phyloP scores from a whole-genome alignment of 2,113 vertebrate genomes.

The Macrotis lagotis region DNA sequence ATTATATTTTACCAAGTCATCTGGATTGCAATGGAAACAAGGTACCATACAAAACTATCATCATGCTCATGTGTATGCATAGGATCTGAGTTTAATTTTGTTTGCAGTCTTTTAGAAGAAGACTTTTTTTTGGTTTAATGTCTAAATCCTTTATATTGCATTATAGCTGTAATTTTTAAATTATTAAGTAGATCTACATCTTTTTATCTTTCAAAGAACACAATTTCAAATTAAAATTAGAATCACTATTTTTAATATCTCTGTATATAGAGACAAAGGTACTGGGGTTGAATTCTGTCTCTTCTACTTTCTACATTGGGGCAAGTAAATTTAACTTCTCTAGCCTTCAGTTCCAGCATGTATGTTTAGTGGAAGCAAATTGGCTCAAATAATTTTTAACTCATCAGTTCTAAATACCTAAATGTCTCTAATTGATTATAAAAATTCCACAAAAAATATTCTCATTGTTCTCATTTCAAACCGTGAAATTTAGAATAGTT shows the following conservation, averaged over 20 bases:
- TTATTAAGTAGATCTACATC: neutral
- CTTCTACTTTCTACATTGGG: too few species aligned
- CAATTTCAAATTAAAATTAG: constrained; percentile 17
- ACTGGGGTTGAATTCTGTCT: too few species aligned
- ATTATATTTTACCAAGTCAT: constrained; percentile 14
- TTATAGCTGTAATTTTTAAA: constrained; percentile 39
- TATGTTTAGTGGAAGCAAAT: too few species aligned
- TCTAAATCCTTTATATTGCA: constrained; percentile 35
- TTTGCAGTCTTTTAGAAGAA: neutral
- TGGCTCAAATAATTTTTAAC: too few species aligned
- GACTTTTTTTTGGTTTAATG: neutral
- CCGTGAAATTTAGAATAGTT: too few species aligned
- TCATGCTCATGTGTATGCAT: neutral
- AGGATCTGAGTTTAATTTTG: constrained; percentile 8
- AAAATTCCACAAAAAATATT: too few species aligned
- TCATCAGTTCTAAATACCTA: too few species aligned
- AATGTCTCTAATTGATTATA: too few species aligned
- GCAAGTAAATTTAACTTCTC: too few species aligned
- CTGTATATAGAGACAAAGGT: too few species aligned
- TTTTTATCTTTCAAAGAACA: neutral
- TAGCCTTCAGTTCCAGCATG: too few species aligned
- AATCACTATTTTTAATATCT: neutral
- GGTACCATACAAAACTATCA: constrained; percentile 15
- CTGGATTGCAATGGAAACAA: neutral
- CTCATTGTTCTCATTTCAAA: too few species aligned